phyloP scores from a whole-genome alignment of 2,797 vertebrate genomes.

The Anguilla pacifica region DNA sequence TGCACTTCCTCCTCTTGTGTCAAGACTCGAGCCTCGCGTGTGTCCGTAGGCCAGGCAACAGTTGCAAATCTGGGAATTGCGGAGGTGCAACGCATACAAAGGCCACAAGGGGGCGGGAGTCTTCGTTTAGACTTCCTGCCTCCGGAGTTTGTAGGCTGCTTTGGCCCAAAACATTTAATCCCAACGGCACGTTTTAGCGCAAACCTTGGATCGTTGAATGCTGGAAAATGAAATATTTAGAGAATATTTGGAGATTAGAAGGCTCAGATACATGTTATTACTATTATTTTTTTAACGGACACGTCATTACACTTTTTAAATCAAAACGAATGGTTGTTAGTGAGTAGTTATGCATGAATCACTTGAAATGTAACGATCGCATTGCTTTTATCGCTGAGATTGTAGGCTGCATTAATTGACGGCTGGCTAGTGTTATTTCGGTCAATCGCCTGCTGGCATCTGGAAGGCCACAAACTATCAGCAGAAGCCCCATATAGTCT shows the following conservation, averaged over 20 bases:
- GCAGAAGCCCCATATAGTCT: neutral
- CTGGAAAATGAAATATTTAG: neutral
- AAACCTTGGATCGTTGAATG: neutral
- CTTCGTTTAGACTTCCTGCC: neutral
- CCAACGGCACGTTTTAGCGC: neutral
- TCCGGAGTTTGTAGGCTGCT: neutral
- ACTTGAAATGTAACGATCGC: neutral
- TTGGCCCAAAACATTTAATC: neutral
- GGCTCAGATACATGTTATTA: neutral
- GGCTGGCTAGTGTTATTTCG: neutral
- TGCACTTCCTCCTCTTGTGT: neutral
- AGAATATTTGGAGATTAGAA: neutral
- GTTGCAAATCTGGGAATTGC: neutral
- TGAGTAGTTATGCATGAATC: neutral
- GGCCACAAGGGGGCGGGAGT: neutral
- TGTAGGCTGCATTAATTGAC: neutral
- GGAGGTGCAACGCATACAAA: neutral
- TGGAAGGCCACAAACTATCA: neutral
- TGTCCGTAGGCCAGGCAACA: neutral
- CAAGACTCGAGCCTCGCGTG: neutral
- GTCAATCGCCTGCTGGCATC: too few species aligned
- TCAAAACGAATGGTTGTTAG: neutral
- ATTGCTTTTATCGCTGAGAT: neutral
- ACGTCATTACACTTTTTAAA: neutral
- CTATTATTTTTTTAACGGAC: neutral